Base-by-base conservation (phyloP, 2,888 invertebrate species). In the Bombylius major region DNA sequence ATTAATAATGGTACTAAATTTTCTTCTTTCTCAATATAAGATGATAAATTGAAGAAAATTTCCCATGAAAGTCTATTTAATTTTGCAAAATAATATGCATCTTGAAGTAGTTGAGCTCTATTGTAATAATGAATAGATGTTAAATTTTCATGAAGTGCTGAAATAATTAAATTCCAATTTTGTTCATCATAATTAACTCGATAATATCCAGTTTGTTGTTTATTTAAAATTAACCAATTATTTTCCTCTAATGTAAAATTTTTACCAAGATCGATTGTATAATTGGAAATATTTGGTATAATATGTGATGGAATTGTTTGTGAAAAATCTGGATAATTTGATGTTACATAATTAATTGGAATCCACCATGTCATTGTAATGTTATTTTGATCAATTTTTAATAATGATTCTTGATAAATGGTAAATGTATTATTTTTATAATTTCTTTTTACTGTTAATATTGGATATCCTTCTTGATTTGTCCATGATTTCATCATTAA, bases 151-250 rank as follows among this genome's bases (percentile, higher is more conserved):
- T 47, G 34, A 32, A 71, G 56, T 5, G 68, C 67, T 1, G 31
- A 5, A 9, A 60, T 53, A 4, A 70, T 56, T 1, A 52, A 54
- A 0, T 50, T 5, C 82, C 86, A 84, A 64, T 84, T 82, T 1
- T 68, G 66, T 0, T 63, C 59, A 46, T 87, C 85, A 62, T 89
- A 89, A 66, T 84, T 82, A 1, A 86, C 84, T 62, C 86, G 73
- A 70, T 83, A 84, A 67, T 66, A 71, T 53, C 70, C 67, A 6
- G 68, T 65, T 55, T 72, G 70, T 34, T 67, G 65, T 5, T 67
- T 52, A 56, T 72, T 72, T 5, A 70, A 51, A 8, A 72, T 57
- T 33, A 71, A 60, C 73, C 73, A 72, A 0, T 68, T 59, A 31
- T 67, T 56, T 4, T 61, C 51, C 0, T 52, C 33, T 2, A 66